Base-by-base conservation (phyloP, 2,888 invertebrate species). In the Trissolcus japonicus region DNA sequence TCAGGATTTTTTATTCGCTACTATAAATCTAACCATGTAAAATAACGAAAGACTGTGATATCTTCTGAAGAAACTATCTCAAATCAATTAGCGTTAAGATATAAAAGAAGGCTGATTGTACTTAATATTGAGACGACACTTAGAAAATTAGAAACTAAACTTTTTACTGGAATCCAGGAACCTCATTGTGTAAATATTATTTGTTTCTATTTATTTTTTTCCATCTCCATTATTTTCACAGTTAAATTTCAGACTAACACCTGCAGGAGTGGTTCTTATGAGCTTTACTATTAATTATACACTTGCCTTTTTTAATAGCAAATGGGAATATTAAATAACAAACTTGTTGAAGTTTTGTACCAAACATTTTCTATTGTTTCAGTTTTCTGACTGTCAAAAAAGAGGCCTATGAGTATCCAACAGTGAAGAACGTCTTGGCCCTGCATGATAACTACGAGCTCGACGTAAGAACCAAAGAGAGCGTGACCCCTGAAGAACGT, bases 361-460 rank as follows among this genome's bases (percentile, higher is more conserved):
- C 29, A 4, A 29, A 6, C 2, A 35, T 35, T 35, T 9, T 19
- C 40, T 16, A 56, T 29, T 54, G 11, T 81, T 80, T 0, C 79
- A 88, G 88, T 55, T 79, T 88, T 29, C 79, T 88, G 16, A 54
- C 76, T 1, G 73, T 84, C 7, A 74, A 83, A 11, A 71, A 79
- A 4, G 84, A 83, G 13, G 76, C 81, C 0, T 80, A 85, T 7
- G 72, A 76, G 4, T 66, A 85, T 29, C 85, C 87, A n/a, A 82
- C 87, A 1, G 82, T 88, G 2, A 74, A 79, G 54, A 80, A 81
- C 4, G 73, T 84, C 3, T 81, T 82, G 21, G 71, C 83, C 1
- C 63, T 88, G 9, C 88, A 84, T 56, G 83, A 85, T 29, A 83
- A 82, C 59, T 86, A 85, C 40, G 81, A 84, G 65, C 80, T 81